Evolutionary conservation across 2,113 vertebrate genomes (phyloP).

Genomic region (Onychostruthus taczanowskii): DNA sequence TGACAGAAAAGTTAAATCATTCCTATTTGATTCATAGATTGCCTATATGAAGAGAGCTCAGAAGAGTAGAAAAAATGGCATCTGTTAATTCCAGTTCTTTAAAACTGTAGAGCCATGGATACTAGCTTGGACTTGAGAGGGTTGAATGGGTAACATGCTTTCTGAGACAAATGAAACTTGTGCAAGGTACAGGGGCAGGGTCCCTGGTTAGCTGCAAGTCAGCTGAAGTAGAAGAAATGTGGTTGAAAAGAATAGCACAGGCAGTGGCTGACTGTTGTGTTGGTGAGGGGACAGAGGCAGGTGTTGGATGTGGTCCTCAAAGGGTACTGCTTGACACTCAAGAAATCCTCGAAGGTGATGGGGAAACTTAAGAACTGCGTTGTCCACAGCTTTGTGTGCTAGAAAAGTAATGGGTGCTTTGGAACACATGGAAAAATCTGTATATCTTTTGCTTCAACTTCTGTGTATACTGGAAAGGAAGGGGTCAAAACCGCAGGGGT

Average conservation of each 20-base stretch:
- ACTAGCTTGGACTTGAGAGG: background rate
- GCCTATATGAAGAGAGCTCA: background rate
- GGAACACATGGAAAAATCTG: background rate
- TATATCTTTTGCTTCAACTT: background rate
- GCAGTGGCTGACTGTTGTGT: background rate
- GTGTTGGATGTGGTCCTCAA: fast-evolving
- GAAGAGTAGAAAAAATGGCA: background rate
- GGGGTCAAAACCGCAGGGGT: background rate
- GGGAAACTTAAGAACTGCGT: background rate
- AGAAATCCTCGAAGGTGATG: background rate
- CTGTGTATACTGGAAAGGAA: background rate
- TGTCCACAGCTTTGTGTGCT: background rate
- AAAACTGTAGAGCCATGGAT: background rate
- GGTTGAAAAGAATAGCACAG: background rate
- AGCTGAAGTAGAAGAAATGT: background rate
- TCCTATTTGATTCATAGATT: background rate
- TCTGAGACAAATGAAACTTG: background rate
- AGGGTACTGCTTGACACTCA: background rate
- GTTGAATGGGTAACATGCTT: background rate
- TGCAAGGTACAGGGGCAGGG: background rate
- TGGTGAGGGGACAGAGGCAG: background rate
- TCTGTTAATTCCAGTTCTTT: background rate
- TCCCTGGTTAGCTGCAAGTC: background rate
- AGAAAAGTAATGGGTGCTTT: background rate
- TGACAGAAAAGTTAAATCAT: background rate